Evolutionary conservation across 30 jellyfish, hydroid and myxozoan species (phyloP).

Genomic region (Catostylus mosaicus): DNA sequence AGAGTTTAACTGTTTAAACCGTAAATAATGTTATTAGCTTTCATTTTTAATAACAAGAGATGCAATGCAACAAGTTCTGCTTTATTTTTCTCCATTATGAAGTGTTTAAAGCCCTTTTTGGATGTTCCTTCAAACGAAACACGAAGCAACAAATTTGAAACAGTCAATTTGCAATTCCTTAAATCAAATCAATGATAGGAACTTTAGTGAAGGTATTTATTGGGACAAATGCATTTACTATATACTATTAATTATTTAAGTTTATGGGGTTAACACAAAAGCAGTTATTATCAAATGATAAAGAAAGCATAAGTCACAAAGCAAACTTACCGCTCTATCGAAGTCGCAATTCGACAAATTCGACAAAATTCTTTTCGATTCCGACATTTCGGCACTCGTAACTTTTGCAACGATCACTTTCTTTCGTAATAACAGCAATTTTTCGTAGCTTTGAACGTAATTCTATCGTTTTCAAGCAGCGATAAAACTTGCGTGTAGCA

Average conservation of each 20-base stretch:
- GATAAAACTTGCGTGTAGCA: background rate
- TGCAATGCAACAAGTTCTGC: too few species aligned
- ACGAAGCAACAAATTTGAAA: background rate
- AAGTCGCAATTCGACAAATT: constrained; percentile 18
- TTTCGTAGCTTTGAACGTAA: background rate
- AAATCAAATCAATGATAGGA: too few species aligned
- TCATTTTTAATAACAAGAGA: too few species aligned
- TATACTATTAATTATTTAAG: too few species aligned
- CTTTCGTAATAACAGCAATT: background rate
- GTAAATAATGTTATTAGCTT: too few species aligned
- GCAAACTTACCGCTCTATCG: constrained; percentile 5
- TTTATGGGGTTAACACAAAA: background rate
- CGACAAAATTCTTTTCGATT: background rate
- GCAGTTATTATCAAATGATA: background rate
- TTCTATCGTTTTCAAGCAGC: background rate
- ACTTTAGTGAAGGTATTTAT: too few species aligned
- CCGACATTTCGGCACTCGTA: background rate
- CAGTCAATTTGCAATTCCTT: too few species aligned
- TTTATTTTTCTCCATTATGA: too few species aligned
- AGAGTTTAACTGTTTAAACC: too few species aligned
- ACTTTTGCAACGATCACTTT: background rate
- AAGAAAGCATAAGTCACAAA: background rate
- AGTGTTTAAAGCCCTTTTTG: background rate
- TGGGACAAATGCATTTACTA: background rate
- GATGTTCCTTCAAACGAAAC: too few species aligned